phyloP scores from a whole-genome alignment of 1,140 invertebrate genomes.

The Drosophila watanabei region DNA sequence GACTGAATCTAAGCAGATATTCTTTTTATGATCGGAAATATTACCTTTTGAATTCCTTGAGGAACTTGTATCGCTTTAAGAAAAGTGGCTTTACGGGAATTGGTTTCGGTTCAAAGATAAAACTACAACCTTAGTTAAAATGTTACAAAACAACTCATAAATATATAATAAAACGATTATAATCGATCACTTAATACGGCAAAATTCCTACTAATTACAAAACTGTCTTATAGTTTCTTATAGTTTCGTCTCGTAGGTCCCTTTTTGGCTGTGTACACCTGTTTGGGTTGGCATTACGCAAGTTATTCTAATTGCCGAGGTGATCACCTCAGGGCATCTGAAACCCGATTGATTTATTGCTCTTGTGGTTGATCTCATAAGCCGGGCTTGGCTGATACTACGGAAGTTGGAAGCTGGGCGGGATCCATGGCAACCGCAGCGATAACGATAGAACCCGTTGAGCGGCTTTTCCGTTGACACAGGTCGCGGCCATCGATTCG shows the following conservation, averaged over 20 bases:
- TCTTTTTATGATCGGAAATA: not conserved
- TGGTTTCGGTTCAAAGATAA: not conserved
- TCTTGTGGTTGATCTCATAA: constrained; percentile 47
- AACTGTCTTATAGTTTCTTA: not conserved
- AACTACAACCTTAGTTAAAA: not conserved
- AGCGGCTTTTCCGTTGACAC: constrained; percentile 24
- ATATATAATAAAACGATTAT: no score
- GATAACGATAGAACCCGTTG: constrained; percentile 21
- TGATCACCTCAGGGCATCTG: constrained; percentile 38
- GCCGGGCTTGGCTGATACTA: constrained; percentile 17
- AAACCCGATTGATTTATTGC: constrained; percentile 41
- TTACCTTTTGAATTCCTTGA: not conserved
- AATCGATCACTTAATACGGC: no score
- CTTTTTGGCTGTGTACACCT: constrained; percentile 29
- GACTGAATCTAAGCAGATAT: no score
- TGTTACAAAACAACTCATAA: not conserved
- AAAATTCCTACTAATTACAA: not conserved
- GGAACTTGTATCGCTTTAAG: not conserved
- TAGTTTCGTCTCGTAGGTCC: not conserved
- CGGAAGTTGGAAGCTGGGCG: constrained; percentile 27
- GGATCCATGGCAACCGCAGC: not conserved
- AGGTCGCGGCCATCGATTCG: constrained; percentile 27
- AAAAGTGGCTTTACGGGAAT: not conserved
- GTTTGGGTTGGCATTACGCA: constrained; percentile 39
- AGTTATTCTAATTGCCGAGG: constrained; percentile 54